phyloP scores from a whole-genome alignment of 1,140 invertebrate genomes.

The Brachionus koreanus region DNA sequence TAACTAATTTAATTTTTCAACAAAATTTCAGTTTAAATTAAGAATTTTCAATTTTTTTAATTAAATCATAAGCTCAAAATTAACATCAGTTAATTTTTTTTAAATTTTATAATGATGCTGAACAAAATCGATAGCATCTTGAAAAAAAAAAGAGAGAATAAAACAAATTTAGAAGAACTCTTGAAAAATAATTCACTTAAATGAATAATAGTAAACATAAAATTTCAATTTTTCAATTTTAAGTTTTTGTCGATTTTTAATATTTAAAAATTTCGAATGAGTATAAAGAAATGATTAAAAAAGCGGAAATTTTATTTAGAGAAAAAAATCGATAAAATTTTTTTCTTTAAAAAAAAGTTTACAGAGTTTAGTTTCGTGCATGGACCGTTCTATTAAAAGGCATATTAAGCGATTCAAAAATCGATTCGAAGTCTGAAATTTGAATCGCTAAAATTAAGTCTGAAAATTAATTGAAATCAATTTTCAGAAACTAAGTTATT shows the following conservation, averaged over 20 bases:
- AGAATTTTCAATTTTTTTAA: too few relatives aligned
- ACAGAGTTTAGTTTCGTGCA: neutral
- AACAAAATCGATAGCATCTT: conserved; percentile 28
- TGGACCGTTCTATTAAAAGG: neutral
- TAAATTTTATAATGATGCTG: neutral
- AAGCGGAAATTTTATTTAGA: neutral
- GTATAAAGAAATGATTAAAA: neutral
- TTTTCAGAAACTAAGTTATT: conserved; percentile 38
- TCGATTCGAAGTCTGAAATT: conserved; percentile 31
- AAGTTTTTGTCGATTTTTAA: conserved; percentile 13
- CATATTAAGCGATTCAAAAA: neutral
- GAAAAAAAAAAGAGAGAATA: neutral
- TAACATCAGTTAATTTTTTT: neutral
- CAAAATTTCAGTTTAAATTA: too few relatives aligned
- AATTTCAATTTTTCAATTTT: neutral
- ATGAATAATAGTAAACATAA: neutral
- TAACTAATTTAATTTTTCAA: too few relatives aligned
- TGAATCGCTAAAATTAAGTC: neutral
- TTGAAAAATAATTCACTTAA: conserved; percentile 1
- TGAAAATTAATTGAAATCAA: conserved; percentile 8
- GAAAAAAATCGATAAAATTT: conserved; percentile 5
- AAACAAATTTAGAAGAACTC: conserved; percentile 12
- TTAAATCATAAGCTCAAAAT: too few relatives aligned
- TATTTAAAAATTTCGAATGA: neutral
- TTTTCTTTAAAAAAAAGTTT: neutral